Evolutionary conservation across 2,113 vertebrate genomes (phyloP), one percentile per base, ranked within the genome.

Genomic region (Nematolebias whitei): DNA sequence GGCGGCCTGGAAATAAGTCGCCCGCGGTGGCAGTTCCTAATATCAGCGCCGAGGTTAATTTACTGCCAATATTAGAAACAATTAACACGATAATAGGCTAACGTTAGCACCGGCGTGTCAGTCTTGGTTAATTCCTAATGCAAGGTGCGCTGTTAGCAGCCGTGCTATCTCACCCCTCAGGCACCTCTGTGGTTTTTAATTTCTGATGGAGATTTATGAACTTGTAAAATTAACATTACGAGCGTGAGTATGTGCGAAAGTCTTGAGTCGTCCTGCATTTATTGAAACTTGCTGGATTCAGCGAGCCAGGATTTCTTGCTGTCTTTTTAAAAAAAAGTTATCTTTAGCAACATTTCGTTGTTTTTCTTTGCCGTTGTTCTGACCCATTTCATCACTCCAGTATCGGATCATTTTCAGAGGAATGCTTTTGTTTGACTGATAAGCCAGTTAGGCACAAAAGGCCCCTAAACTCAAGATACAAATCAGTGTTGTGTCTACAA

Each of bases 101-200:
- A 71, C 26, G 43, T 51, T 85, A 86, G 82, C 82, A 55, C 54
- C 40, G 49, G 3, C 26, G 7, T 58, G 62, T 57, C 74, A 62
- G 39, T 52, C 8, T 61, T 0, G 23, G 38, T 82, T 81, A 70
- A 79, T 85, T 80, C 71, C 76, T 66, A 41, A 44, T 76, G 88
- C 88, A 89, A 91, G 89, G 89, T 89, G 89, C 87, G 71, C 72
- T 61, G 44, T 74, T 71, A 71, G 63, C 78, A 22, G n/a, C 1
- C 43, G 23, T 67, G 81, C 66, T 78, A 84, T 55, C 65, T 58
- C 12, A 23, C 40, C 48, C 19, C n/a, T n/a, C n/a, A n/a, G n/a
- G n/a, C n/a, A n/a, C n/a, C n/a, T n/a, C n/a, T n/a, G n/a, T n/a
- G n/a, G n/a, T 20, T 20, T 41, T 23, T 11, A 8, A 18, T 55